Conservation (phyloP, 2,797 vertebrate genomes). For the Molossus alvarezi region DNA sequence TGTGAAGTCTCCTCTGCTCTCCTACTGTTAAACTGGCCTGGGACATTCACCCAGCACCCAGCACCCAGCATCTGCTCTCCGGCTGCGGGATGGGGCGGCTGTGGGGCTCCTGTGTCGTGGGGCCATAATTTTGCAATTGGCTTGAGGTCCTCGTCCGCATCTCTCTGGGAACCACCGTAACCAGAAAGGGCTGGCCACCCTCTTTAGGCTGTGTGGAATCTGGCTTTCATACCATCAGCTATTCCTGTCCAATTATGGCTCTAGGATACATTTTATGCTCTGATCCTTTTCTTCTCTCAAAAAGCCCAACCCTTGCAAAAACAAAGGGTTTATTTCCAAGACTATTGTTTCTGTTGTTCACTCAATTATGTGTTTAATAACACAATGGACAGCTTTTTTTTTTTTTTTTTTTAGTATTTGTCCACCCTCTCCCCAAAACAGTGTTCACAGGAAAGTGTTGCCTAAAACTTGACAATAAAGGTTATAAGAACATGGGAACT, state of each 20-base stretch:
- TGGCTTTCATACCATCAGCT: not conserved
- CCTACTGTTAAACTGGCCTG: not conserved
- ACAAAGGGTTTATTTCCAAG: slow-evolving; percentile 13
- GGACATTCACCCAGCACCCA: no score
- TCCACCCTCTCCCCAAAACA: not conserved
- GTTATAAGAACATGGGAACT: not conserved
- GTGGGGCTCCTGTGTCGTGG: not conserved
- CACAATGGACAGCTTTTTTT: not conserved
- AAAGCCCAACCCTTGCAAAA: not conserved
- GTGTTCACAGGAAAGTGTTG: not conserved
- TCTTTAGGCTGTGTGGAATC: not conserved
- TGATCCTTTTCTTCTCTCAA: not conserved
- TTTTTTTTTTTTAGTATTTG: not conserved
- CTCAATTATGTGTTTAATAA: not conserved
- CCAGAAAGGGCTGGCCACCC: not conserved
- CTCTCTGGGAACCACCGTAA: not conserved
- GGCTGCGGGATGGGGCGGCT: not conserved
- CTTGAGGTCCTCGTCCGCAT: not conserved
- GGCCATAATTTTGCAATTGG: not conserved
- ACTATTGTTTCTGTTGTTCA: not conserved
- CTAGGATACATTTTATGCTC: not conserved
- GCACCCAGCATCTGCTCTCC: accelerated
- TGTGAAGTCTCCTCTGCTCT: not conserved
- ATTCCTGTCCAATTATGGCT: not conserved
- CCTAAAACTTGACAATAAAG: not conserved